Base-by-base conservation (phyloP, 2,113 vertebrate genomes). In the Rhea americana region DNA sequence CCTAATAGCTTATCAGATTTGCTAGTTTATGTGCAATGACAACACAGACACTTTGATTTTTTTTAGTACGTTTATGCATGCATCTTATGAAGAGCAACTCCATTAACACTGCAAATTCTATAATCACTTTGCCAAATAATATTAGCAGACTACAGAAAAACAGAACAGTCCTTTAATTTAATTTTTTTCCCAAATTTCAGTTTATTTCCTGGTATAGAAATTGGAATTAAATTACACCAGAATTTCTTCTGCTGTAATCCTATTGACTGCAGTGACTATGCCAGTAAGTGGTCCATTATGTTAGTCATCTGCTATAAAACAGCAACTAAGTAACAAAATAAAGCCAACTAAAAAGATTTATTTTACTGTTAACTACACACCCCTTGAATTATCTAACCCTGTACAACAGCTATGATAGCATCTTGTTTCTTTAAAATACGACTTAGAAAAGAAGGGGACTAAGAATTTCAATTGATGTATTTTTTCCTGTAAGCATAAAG, bases 201-300 rank as follows among this genome's bases (percentile, higher is more conserved):
- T 71, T 91, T 90, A 76, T 81, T 94, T 96, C 91, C 90, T 93
- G 80, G 76, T 84, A 96, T 85, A 95, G 91, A 96, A 94, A 94
- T 82, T 13, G 37, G 58, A 91, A 94, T 90, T 81, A 88, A 92
- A 87, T 86, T 62, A 90, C 25, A 82, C 9, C 32, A 37, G 88
- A 88, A 94, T 72, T 90, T 58, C 82, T 68, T 45, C 76, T 81
- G 65, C 55, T 88, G 56, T 78, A 93, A 91, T 72, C 58, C 73
- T 68, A 61, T 21, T 91, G 79, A 32, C 72, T 94, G 20, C n/a
- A 80, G 15, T 19, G 55, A 53, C 79, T 19, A 8, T 22, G 61
- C 80, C 87, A 93, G 83, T 88, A 62, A 82, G 41, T 0, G 7
- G 56, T 3, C 87, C 58, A 50, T 79, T 84, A 79, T 62, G 39